Conservation (phyloP, 2,797 vertebrate species). For the Nasua narica region DNA sequence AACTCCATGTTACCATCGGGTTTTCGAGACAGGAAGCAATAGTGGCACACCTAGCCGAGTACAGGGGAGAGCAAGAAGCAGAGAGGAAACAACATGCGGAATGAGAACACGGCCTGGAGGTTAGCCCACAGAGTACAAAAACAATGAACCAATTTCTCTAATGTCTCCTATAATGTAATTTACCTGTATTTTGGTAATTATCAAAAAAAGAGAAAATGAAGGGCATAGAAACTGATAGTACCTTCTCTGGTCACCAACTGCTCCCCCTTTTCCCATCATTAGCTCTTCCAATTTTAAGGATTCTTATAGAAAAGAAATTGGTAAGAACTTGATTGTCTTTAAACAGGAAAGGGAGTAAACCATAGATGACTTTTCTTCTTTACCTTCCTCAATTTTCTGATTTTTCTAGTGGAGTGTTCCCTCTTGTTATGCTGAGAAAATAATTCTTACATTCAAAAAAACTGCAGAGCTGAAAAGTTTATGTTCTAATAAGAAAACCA, state of each 20-base stretch:
- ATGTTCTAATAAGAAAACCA: conserved; percentile 30
- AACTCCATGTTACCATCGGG: neutral
- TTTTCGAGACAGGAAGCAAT: conserved; percentile 60
- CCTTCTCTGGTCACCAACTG: neutral
- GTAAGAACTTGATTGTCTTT: neutral
- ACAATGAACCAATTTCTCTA: neutral
- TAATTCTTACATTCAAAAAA: neutral
- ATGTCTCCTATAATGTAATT: neutral
- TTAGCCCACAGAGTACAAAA: neutral
- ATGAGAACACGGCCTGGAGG: neutral
- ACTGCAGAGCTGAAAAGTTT: neutral
- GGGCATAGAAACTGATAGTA: neutral
- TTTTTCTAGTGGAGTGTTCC: neutral
- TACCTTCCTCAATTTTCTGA: neutral
- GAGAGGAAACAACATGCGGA: conserved; percentile 16
- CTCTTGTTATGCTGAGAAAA: neutral
- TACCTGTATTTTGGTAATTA: neutral
- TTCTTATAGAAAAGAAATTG: neutral
- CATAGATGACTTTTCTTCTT: neutral
- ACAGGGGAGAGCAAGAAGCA: neutral
- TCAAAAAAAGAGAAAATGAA: neutral
- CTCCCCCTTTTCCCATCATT: neutral
- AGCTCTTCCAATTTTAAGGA: neutral
- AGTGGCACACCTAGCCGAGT: conserved; percentile 48
- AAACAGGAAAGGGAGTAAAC: neutral